Conservation (phyloP, 2,888 invertebrate genomes). For the Diarsia dahlii region DNA sequence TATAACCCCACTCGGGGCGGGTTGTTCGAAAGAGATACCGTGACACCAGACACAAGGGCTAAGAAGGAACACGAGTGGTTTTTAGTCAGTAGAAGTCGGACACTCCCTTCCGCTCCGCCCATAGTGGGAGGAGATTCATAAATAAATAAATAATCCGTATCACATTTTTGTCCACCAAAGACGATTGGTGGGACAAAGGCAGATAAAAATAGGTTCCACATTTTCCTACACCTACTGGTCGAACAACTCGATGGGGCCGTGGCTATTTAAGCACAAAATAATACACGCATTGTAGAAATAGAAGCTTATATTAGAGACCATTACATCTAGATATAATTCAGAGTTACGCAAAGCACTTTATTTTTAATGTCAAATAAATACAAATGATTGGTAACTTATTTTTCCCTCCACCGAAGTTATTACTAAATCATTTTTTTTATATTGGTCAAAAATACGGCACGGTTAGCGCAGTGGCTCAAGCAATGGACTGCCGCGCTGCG, state of each 20-base stretch:
- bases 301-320: conserved; percentile 46
- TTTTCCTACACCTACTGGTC: no score
- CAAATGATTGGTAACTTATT: conserved; percentile 7
- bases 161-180: neutral
- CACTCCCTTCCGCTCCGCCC: no score
- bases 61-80: no score
- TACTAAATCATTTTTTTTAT: neutral
- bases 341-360: conserved; percentile 51
- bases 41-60: no score
- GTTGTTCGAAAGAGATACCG: no score
- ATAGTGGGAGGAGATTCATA: no score
- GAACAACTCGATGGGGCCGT: no score
- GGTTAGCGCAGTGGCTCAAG: no score
- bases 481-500: no score
- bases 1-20: no score
- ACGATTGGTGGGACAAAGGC: neutral
- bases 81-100: no score
- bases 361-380: conserved; percentile 7
- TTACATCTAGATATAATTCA: conserved; percentile 40
- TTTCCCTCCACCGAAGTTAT: conserved; percentile 20
- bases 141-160: no score
- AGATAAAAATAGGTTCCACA: neutral
- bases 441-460: neutral
- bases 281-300: conserved; percentile 7
- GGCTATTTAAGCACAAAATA: conserved; percentile 2